A percentile compares a stretch with the other conserved stretches of the same genome.
These are phyloP conservation scores for Xestia ashworthii DNA, from an alignment of 2,888 invertebrate species.

Conservation along the genomic window DNA sequence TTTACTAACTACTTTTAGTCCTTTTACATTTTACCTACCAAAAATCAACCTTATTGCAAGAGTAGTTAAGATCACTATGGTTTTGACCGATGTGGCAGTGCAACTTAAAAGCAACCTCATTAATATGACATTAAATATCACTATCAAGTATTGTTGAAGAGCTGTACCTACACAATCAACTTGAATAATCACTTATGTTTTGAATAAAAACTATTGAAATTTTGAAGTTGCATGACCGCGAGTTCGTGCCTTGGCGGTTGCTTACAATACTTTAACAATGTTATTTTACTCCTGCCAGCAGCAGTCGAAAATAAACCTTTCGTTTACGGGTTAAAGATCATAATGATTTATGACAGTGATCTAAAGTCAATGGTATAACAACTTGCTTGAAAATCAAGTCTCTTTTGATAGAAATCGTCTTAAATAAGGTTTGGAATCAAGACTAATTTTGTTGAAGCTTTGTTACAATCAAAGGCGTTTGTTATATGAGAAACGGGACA, in stretches of 20 bases:
- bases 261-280: background rate
- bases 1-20: constrained; percentile 12
- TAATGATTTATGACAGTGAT: background rate
- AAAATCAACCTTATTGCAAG: background rate
- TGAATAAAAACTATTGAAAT: constrained; percentile 3
- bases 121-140: background rate
- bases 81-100: background rate
- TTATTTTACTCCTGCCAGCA: background rate
- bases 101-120: background rate
- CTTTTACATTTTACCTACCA: background rate
- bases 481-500: background rate
- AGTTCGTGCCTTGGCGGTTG: background rate
- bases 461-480: background rate
- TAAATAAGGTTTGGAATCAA: background rate
- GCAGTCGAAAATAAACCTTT: background rate
- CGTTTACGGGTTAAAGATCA: background rate
- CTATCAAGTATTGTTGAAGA: background rate
- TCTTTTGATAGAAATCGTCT: constrained; percentile 5
- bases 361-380: background rate
- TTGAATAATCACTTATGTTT: constrained; percentile 5
- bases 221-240: constrained; percentile 21
- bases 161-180: background rate
- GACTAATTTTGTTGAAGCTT: constrained; percentile 6
- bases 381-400: background rate
- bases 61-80: background rate